Base-by-base conservation (phyloP, 35 echinoderm and acorn worm genomes). In the Eucidaris tribuloides region DNA sequence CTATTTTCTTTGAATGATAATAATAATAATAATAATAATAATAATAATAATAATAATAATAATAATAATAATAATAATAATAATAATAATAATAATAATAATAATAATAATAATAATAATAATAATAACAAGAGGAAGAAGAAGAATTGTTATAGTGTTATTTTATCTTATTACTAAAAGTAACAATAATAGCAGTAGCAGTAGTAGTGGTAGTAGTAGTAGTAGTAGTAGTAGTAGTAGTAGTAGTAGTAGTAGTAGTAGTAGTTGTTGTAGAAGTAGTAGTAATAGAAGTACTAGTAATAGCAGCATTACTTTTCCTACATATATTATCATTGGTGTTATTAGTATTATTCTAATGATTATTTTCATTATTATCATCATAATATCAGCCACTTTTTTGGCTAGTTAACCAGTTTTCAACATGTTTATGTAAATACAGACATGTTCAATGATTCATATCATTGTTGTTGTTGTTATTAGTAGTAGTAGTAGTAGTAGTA, bases 21-120 rank as follows among this genome's bases (percentile, higher is more conserved):
- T n/a, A n/a, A n/a, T n/a, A 55, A 55, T 22, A 55, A 55, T 55
- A 55, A 55, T 55, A 55, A 55, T 55, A 55, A 55, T 55, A 55
- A 55, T 55, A 55, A 55, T 55, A 55, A 55, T 55, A 55, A 55
- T 55, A 55, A 55, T 55, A 55, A 55, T 55, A 55, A 55, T 55
- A 55, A 55, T 55, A 55, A 55, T 55, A 55, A 55, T 55, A 55
- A 55, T 55, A 55, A 55, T 55, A 55, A 55, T 55, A 55, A 55
- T 55, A 55, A 55, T 55, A 55, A 55, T 55, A 55, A 55, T 55
- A 55, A 55, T 55, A 55, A 55, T 55, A 55, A 55, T 55, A 55
- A 55, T 55, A 55, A 55, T 55, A 55, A 55, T 55, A 55, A 55
- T 55, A 55, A 55, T 55, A 55, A 55, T 55, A 55, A 55, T 55